Percentiles rank a stretch among this genome's conserved stretches.
Conservation (phyloP, 2,888 invertebrate genomes). For the Pammene aurita region DNA sequence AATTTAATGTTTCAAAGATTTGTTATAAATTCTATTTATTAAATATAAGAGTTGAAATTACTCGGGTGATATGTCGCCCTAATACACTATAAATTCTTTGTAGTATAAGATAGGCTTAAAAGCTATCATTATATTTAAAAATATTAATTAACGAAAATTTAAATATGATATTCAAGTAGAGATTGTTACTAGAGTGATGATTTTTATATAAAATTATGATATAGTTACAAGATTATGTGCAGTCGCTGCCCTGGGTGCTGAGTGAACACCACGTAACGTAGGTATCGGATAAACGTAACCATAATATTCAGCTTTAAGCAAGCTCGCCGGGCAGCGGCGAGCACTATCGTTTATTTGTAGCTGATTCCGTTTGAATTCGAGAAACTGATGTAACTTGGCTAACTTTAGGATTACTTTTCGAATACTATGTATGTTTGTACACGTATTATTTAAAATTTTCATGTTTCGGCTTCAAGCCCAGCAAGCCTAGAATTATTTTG, state of each 20-base stretch:
- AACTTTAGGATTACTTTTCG: neutral
- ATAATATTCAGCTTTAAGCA: slow-evolving; percentile 63
- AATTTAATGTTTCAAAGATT: slow-evolving; percentile 56
- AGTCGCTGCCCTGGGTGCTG: slow-evolving; percentile 60
- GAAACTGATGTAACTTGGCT: slow-evolving; percentile 40
- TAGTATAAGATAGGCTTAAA: slow-evolving; percentile 79
- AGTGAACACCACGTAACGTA: slow-evolving; percentile 58
- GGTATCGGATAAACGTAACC: slow-evolving; percentile 45
- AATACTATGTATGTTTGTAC: neutral
- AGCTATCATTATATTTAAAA: slow-evolving; percentile 72
- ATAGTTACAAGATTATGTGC: slow-evolving; percentile 58
- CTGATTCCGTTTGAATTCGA: slow-evolving; percentile 72
- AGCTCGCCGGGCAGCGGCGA: slow-evolving; percentile 57
- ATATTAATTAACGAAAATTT: slow-evolving; percentile 74
- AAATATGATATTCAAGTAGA: slow-evolving; percentile 79
- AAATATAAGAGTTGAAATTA: slow-evolving; percentile 57
- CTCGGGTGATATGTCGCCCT: slow-evolving; percentile 42
- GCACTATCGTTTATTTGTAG: slow-evolving; percentile 67
- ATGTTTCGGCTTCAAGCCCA: too few relatives aligned
- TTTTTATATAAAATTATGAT: slow-evolving; percentile 76
- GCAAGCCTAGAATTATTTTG: too few relatives aligned
- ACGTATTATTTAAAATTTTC: too few relatives aligned
- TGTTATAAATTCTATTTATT: slow-evolving; percentile 56
- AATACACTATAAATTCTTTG: slow-evolving; percentile 75
- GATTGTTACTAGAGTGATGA: slow-evolving; percentile 82